Conservation (phyloP, 2,888 invertebrate genomes). For the Lasiommata megera region DNA sequence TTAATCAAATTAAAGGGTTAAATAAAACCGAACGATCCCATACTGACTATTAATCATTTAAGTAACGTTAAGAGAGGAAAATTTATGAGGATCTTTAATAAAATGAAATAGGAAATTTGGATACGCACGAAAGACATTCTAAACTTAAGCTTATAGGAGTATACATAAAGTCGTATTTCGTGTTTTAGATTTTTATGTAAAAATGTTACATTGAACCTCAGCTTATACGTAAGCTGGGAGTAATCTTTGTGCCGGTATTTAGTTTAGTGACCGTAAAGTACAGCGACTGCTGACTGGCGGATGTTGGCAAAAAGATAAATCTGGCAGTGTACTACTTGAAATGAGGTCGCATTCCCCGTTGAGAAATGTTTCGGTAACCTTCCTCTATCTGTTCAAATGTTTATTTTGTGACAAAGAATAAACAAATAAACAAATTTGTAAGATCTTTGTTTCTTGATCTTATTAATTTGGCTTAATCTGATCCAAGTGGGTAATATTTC, state of each 20-base stretch:
- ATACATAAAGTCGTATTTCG: not conserved
- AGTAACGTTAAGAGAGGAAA: conserved; percentile 23
- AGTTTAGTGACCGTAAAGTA: conserved; percentile 14
- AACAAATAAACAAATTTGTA: no score
- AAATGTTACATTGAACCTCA: conserved; percentile 11
- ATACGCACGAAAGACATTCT: not conserved
- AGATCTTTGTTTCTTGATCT: no score
- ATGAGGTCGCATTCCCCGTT: conserved; percentile 1
- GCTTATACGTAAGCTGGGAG: conserved; percentile 12
- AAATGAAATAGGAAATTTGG: conserved; percentile 13
- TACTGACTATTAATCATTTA: conserved; percentile 38
- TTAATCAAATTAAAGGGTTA: conserved; percentile 51
- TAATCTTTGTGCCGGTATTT: conserved; percentile 12
- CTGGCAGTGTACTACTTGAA: conserved; percentile 8
- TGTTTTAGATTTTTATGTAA: not conserved
- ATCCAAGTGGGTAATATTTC: no score
- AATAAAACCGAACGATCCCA: conserved; percentile 45
- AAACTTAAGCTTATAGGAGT: not conserved
- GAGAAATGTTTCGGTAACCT: conserved; percentile 2
- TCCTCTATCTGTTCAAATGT: not conserved
- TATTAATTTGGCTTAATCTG: no score
- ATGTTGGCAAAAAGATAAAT: conserved; percentile 12
- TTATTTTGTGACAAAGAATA: not conserved
- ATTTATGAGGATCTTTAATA: conserved; percentile 17
- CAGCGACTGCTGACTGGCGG: conserved; percentile 8